Base-by-base conservation (phyloP, 1,140 invertebrate genomes). In the Drosophila busckii region DNA sequence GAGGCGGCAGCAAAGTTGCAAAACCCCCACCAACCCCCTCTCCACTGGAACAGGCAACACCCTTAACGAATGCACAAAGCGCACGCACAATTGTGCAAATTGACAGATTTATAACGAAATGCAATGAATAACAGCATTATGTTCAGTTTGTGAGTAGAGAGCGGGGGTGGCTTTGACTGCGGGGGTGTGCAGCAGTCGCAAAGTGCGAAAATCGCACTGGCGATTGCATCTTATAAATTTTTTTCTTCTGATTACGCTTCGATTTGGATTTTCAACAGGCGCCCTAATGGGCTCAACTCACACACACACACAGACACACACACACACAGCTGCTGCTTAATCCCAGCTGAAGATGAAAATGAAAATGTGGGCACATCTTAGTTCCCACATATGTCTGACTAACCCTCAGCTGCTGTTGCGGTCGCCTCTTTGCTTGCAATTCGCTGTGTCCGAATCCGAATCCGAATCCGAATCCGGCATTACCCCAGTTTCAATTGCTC, bases 91-190 rank as follows among this genome's bases (percentile, higher is more conserved):
- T 80, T 80, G 73, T 73, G 73, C 73, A 80, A 80, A 80, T 80
- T 80, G 73, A 80, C 73, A 80, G 73, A 80, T 80, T 80, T 80
- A 80, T 82, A 78, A 80, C 73, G 67, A 78, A 78, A 71, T 68
- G 67, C 73, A 80, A 71, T 78, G 71, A 76, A 80, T 71, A 80
- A 63, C 62, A 46, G 66, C 76, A 71, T 68, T 73, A 80, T 70
- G 71, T 45, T 61, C 68, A 61, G 31, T 41, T 7, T 19, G 32
- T 19, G 13, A 8, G 12, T n/a, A 1, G 20, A 23, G 9, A 4
- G 6, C 22, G 15, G 6, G 3, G 10, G n/a, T n/a, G n/a, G n/a
- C n/a, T n/a, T n/a, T n/a, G n/a, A n/a, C n/a, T n/a, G n/a, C n/a
- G n/a, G n/a, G n/a, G n/a, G n/a, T n/a, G n/a, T n/a, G n/a, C n/a